These are phyloP conservation scores for Capra hircus DNA, from an alignment of 2,113 vertebrate species.

Conservation along the genomic window DNA sequence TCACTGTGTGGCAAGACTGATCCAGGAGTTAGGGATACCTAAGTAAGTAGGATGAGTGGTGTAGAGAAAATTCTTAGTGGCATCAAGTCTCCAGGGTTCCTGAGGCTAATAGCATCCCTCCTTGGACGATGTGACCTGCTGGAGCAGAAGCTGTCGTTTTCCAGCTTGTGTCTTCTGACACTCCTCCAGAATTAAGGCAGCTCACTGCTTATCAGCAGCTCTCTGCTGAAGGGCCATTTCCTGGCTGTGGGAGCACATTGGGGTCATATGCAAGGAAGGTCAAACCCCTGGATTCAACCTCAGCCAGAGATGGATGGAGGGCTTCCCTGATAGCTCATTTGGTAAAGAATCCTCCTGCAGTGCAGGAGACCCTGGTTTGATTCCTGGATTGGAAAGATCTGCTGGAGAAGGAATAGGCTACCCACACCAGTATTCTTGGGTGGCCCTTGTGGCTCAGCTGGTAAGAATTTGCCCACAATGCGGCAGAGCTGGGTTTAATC, in stretches of 20 bases:
- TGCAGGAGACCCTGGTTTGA: not conserved
- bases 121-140: too few species aligned
- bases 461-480: too few species aligned
- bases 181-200: too few species aligned
- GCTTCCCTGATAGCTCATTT: not conserved
- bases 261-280: not conserved
- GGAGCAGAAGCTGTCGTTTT: too few species aligned
- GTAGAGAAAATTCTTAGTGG: too few species aligned
- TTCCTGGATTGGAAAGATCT: not conserved
- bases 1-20: too few species aligned
- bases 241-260: not conserved
- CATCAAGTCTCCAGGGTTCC: too few species aligned
- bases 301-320: not conserved
- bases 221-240: not conserved
- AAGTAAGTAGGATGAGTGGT: too few species aligned
- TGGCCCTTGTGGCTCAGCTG: not conserved
- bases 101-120: too few species aligned
- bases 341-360: not conserved
- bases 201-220: not conserved
- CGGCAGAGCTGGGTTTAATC: fast-evolving
- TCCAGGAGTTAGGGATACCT: too few species aligned
- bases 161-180: too few species aligned
- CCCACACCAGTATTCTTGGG: not conserved
- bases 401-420: not conserved
- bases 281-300: not conserved